Base-by-base conservation (phyloP, 2,797 vertebrate species). In the Sciaenops ocellatus region DNA sequence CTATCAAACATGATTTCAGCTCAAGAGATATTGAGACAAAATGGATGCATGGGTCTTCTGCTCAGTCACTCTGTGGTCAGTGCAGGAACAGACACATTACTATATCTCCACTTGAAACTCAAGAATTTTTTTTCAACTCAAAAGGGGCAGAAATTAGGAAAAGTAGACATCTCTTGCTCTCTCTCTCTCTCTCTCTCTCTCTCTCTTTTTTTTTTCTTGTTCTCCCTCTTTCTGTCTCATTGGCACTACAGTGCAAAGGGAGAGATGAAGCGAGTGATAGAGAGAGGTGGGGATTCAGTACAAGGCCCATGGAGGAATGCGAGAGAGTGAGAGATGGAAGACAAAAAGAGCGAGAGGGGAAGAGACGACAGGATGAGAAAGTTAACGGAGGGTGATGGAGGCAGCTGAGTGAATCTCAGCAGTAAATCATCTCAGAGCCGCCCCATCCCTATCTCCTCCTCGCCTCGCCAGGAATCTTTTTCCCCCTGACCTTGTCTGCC, bases 401-500 rank as follows among this genome's bases (percentile, higher is more conserved):
- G 94, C 94, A 94, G 94, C 92, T 89, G 93, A 94, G 92, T 92
- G 92, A 95, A 94, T 94, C 92, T 92, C 93, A 90, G 93, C 87
- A 95, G 93, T 95, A 95, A 95, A 95, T 95, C 92, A 94, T 93
- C 90, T 90, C 88, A 83, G 89, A 92, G 91, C 88, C 85, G 81
- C 88, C 90, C 89, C 85, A 67, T 93, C 91, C 90, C 90, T 92
- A 92, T 93, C 92, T 90, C 87, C 83, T 91, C 90, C 85, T 87
- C 73, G 88, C 83, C 85, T 92, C 78, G 71, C 90, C 85, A 89
- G 85, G 88, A 93, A 93, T 92, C 92, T 90, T 89, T 93, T 92
- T 92, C 92, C 83, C 82, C 70, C 90, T 95, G 95, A 96, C 95
- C 95, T 95, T 96, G 95, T 95, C 94, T 92, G 93, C 93, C 66